Evolutionary conservation across 2,797 vertebrate species (phyloP), one percentile per base, ranked within the genome.

Genomic region (Salarias fasciatus): DNA sequence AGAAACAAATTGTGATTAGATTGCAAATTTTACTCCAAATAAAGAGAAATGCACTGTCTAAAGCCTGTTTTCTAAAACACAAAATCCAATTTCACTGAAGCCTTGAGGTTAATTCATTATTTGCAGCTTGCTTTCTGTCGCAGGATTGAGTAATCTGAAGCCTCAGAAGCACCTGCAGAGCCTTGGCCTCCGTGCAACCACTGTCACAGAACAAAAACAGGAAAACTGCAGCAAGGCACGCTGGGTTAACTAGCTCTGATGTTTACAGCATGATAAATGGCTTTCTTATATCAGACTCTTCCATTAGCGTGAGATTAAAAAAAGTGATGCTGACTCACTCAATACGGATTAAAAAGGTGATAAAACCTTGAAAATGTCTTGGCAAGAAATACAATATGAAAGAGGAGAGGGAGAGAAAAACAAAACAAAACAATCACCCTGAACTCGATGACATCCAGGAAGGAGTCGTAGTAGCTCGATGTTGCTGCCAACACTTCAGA

Each of bases 361-460:
- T 24, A 24, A 24, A 24, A 24, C 18, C 18, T 24, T 24, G 18
- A 24, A 2, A 24, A 24, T 24, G 2, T 24, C 18, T 2, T 2
- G 18, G 18, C 24, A 18, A 24, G 18, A 24, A 24, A 11, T 58
- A 24, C 42, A 72, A 69, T 64, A 53, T 11, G 37, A 29, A 28
- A 28, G 46, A 37, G 30, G 8, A 38, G 30, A 14, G 1, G 29
- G 15, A 11, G 13, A 1, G 35, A 5, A 61, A 5, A n/a, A 2
- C 15, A 36, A 1, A 2, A 29, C 1, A 44, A 0, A 48, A 1
- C 35, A 6, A 36, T 33, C 77, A 98, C 97, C 93, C 96, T 94
- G 91, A 98, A 98, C 85, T 99, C 97, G 84, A 97, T 93, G 54
- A 98, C 91, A 14, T 99, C 97, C 79, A 97, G 89, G 91, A 99